Percentiles rank a stretch among this genome's conserved stretches.
phyloP scores from a whole-genome alignment of 1,140 invertebrate species.

The Macrotrachela quadricornifera region DNA sequence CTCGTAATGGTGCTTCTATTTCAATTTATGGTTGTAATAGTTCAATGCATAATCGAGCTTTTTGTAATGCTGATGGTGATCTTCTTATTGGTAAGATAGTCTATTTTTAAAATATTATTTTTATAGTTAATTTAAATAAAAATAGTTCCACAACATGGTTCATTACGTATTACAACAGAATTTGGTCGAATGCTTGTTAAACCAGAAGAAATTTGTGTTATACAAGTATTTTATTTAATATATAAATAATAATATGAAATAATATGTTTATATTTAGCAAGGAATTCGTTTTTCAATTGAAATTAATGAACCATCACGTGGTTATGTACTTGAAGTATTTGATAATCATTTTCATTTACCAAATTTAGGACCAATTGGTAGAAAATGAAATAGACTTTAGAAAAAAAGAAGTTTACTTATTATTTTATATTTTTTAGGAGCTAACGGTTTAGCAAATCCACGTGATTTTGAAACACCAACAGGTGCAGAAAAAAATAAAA shows the following conservation, averaged over 20 bases:
- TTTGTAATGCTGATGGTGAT: slow-evolving; percentile 84
- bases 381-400: slow-evolving; percentile 11
- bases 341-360: slow-evolving; percentile 78
- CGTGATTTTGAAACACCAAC: slow-evolving; percentile 73
- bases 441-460: slow-evolving; percentile 86
- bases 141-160: slow-evolving; percentile 73
- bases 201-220: slow-evolving; percentile 89
- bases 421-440: slow-evolving; percentile 37
- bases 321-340: slow-evolving; percentile 86
- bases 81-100: slow-evolving; percentile 75
- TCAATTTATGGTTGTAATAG: slow-evolving; percentile 70
- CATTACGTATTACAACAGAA: slow-evolving; percentile 65
- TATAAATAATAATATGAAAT: background rate
- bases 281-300: slow-evolving; percentile 74
- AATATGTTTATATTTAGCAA: slow-evolving; percentile 36
- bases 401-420: background rate
- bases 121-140: background rate
- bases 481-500: too few relatives aligned
- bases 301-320: slow-evolving; percentile 49
- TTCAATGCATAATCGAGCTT: slow-evolving; percentile 52
- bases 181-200: slow-evolving; percentile 65
- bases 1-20: slow-evolving; percentile 58
- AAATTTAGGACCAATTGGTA: slow-evolving; percentile 77
- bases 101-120: slow-evolving; percentile 13
- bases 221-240: slow-evolving; percentile 42